These are phyloP conservation scores for Zapornia atra DNA, from an alignment of 2,113 vertebrate species.

Conservation along the genomic window DNA sequence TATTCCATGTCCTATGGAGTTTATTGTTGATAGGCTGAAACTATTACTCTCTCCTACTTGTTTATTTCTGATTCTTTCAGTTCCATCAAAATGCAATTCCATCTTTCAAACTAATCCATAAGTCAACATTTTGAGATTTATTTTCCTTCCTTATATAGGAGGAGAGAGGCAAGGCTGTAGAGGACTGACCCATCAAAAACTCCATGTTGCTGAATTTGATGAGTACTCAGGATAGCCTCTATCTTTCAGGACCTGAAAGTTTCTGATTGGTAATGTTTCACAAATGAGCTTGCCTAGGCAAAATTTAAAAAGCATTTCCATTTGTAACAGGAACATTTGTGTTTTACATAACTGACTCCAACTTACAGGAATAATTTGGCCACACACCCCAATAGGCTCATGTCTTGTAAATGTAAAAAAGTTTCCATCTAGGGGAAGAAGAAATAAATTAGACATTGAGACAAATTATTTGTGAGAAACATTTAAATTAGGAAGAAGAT, in stretches of 20 bases:
- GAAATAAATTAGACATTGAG: not conserved
- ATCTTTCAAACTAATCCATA: not conserved
- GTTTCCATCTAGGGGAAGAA: slow-evolving; percentile 81
- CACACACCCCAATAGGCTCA: slow-evolving; percentile 89
- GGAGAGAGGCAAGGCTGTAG: not conserved
- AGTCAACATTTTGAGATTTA: not conserved
- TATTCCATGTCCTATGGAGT: not conserved
- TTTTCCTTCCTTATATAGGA: not conserved
- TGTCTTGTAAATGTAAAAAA: slow-evolving; percentile 87
- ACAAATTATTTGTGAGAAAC: not conserved
- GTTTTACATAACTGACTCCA: not conserved
- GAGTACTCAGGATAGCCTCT: not conserved
- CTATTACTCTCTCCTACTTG: not conserved
- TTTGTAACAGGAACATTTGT: not conserved
- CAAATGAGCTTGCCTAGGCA: not conserved
- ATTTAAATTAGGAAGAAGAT: not conserved
- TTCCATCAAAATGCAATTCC: not conserved
- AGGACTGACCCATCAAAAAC: not conserved
- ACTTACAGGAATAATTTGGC: slow-evolving; percentile 92
- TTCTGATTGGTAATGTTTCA: not conserved
- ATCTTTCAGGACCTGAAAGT: not conserved
- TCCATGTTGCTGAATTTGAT: not conserved
- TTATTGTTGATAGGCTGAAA: not conserved
- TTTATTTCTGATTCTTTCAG: not conserved
- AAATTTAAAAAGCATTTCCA: not conserved